These are phyloP conservation scores for Colletes gigas DNA, from an alignment of 1,140 invertebrate species.

Conservation along the genomic window DNA sequence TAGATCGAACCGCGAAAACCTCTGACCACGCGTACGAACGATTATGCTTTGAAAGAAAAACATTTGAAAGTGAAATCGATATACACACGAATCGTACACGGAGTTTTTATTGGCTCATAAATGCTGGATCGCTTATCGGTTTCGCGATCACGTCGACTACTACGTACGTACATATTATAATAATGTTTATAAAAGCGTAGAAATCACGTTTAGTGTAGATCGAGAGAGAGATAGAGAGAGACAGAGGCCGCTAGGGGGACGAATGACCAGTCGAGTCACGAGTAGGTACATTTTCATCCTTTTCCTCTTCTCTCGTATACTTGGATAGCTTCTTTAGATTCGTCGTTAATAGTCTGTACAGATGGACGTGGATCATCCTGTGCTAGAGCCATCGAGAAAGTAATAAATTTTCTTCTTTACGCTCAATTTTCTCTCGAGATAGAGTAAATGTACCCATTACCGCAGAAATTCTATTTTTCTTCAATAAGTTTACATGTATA, in stretches of 20 bases:
- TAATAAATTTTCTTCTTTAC: no score
- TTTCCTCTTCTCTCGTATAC: constrained; percentile 15
- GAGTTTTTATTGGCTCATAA: constrained; percentile 2
- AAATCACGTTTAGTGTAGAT: constrained; percentile 28
- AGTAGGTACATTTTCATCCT: background rate
- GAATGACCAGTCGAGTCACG: background rate
- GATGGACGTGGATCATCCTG: constrained; percentile 2
- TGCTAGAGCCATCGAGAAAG: background rate
- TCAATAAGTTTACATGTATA: no score
- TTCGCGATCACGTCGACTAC: constrained; percentile 27
- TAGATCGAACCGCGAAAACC: background rate
- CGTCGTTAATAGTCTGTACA: constrained; percentile 10
- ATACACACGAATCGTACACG: constrained; percentile 21
- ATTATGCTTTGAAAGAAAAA: no score
- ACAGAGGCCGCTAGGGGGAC: background rate
- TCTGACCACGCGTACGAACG: background rate
- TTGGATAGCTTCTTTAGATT: constrained; percentile 10
- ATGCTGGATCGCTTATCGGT: constrained; percentile 26
- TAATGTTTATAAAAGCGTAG: constrained; percentile 48
- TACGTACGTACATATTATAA: constrained; percentile 32
- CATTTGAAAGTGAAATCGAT: constrained; percentile 8
- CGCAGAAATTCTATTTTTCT: no score
- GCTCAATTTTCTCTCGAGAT: no score
- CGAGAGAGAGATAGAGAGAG: background rate
- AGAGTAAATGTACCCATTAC: no score